A percentile compares a stretch with the other conserved stretches of the same genome.
Conservation (phyloP, 2,113 vertebrate genomes). For the Triplophysa siluroides region DNA sequence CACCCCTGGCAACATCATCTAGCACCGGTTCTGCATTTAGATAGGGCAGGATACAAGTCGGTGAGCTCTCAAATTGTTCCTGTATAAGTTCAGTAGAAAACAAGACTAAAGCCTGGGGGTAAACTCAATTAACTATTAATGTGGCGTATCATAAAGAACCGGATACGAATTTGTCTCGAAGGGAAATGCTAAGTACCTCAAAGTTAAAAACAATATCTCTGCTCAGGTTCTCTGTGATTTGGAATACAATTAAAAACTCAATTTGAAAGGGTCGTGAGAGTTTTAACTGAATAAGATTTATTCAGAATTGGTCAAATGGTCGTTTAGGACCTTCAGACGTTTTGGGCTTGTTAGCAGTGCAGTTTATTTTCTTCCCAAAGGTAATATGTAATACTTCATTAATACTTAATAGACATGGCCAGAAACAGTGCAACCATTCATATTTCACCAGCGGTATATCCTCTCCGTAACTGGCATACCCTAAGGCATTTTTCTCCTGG, state of each 20-base stretch:
- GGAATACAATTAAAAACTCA: constrained; percentile 14
- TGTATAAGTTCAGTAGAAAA: constrained; percentile 33
- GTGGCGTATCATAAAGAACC: constrained; percentile 35
- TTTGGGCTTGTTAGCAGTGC: constrained; percentile 22
- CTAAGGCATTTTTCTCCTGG: constrained; percentile 48
- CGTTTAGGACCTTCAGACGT: constrained; percentile 12
- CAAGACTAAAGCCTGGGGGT: constrained; percentile 28
- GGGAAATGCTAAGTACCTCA: constrained; percentile 22
- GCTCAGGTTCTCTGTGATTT: neutral
- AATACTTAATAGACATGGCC: constrained; percentile 50
- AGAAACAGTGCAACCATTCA: constrained; percentile 46
- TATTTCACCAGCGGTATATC: constrained; percentile 41
- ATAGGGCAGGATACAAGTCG: constrained; percentile 9
- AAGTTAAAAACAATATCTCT: neutral
- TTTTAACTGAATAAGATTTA: constrained; percentile 2
- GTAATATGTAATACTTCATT: constrained; percentile 39
- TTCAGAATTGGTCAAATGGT: constrained; percentile 2
- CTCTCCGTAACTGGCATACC: constrained; percentile 47
- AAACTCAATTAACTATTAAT: constrained; percentile 45
- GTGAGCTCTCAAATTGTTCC: constrained; percentile 41
- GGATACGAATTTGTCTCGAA: constrained; percentile 21
- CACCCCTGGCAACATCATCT: constrained; percentile 49
- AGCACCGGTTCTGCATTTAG: constrained; percentile 43
- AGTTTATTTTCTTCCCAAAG: constrained; percentile 28
- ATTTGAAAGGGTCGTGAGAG: neutral